Evolutionary conservation across 2,113 vertebrate genomes (phyloP).

Genomic region (Pachypanchax playfairii): DNA sequence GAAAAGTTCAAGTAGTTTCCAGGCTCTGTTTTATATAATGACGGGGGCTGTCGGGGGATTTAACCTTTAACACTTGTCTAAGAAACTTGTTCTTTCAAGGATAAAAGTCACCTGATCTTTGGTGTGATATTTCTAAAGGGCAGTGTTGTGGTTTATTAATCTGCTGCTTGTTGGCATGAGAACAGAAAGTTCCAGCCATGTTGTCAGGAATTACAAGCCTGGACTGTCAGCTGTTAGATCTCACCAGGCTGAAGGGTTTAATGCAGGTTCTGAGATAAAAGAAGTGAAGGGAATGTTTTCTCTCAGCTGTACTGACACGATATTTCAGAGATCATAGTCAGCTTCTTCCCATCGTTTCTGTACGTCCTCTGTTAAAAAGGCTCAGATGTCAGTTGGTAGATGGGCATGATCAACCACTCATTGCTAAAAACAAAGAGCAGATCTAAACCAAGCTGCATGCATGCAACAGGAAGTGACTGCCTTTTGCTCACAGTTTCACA

Average conservation of each 20-base stretch:
- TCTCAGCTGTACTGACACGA: neutral
- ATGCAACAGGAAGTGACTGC: neutral
- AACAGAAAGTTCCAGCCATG: too few species aligned
- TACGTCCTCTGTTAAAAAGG: too few species aligned
- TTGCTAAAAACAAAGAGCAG: neutral
- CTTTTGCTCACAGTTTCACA: neutral
- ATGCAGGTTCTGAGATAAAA: neutral
- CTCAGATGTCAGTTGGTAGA: conserved; percentile 4
- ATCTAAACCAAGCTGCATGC: neutral
- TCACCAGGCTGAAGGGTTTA: too few species aligned
- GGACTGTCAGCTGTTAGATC: neutral
- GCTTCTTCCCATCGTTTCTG: too few species aligned
- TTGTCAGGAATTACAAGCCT: too few species aligned
- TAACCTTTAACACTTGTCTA: neutral
- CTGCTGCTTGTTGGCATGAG: neutral
- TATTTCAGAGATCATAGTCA: too few species aligned
- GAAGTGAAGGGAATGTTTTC: too few species aligned
- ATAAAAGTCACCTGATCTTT: neutral
- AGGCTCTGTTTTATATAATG: neutral
- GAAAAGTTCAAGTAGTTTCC: neutral
- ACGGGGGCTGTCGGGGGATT: neutral
- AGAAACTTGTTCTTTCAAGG: neutral
- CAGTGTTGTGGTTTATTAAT: neutral
- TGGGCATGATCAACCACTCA: neutral
- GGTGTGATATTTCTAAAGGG: neutral